Evolutionary conservation across 2,113 vertebrate species (phyloP).

Genomic region (Triplophysa rosa): DNA sequence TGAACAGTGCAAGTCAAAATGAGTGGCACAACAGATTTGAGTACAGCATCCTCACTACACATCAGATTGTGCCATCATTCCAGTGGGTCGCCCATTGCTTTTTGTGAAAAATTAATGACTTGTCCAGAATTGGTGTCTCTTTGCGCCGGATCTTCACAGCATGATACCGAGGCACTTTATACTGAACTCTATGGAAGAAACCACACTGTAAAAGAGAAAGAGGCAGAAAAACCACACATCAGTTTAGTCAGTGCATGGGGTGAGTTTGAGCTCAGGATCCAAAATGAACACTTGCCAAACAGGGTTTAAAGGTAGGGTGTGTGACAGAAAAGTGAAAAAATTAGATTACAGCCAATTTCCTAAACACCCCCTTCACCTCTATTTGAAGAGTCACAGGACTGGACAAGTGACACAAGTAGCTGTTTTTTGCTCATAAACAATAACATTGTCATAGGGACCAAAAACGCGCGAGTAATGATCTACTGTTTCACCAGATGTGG

Average conservation of each 20-base stretch:
- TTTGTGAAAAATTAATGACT: slow-evolving; percentile 79
- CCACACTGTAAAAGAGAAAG: slow-evolving; percentile 75
- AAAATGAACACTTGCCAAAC: neutral
- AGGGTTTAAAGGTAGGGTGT: too few relatives aligned
- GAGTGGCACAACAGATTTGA: neutral
- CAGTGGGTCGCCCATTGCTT: slow-evolving; percentile 84
- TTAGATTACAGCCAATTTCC: too few relatives aligned
- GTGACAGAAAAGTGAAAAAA: neutral
- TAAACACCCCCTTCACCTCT: neutral
- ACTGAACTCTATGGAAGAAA: slow-evolving; percentile 84
- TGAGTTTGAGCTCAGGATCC: too few relatives aligned
- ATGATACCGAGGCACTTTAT: slow-evolving; percentile 87
- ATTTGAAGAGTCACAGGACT: too few relatives aligned
- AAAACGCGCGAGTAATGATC: too few relatives aligned
- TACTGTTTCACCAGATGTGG: too few relatives aligned
- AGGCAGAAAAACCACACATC: neutral
- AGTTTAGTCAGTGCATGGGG: too few relatives aligned
- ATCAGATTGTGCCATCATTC: slow-evolving; percentile 72
- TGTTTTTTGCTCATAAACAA: too few relatives aligned
- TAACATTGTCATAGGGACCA: too few relatives aligned
- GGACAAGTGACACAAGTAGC: too few relatives aligned
- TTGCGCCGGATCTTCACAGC: slow-evolving; percentile 88
- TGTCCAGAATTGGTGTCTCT: slow-evolving; percentile 82
- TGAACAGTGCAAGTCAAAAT: neutral
- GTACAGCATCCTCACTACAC: neutral